Evolutionary conservation across 2,888 invertebrate species (phyloP).

Genomic region (Ariolimax columbianus): DNA sequence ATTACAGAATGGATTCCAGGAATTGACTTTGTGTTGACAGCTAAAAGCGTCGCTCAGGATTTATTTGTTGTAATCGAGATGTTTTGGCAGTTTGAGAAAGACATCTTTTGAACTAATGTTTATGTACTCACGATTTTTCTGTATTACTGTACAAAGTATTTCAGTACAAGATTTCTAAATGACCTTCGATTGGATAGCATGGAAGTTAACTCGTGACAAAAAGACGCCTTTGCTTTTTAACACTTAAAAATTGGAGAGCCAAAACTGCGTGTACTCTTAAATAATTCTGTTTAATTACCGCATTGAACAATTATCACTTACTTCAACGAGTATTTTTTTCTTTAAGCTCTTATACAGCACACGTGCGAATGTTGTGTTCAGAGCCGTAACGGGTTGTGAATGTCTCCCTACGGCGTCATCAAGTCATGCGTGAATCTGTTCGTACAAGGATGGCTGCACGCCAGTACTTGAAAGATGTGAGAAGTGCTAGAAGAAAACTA

Average conservation of each 20-base stretch:
- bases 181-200: not conserved
- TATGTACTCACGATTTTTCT: not conserved
- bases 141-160: not conserved
- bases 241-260: not conserved
- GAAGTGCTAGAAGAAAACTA: not conserved
- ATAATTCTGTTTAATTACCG: constrained; percentile 6
- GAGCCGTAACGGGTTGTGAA: not conserved
- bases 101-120: not conserved
- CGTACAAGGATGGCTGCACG: not conserved
- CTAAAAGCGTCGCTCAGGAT: too few species aligned
- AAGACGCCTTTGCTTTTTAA: not conserved
- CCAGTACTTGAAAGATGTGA: not conserved
- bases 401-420: not conserved
- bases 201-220: not conserved
- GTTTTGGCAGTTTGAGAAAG: not conserved
- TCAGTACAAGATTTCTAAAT: not conserved
- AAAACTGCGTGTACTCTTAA: not conserved
- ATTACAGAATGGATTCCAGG: too few species aligned
- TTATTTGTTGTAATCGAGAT: too few species aligned
- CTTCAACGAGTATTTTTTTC: not conserved
- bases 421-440: constrained; percentile 4
- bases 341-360: not conserved
- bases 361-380: constrained; percentile 12
- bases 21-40: too few species aligned
- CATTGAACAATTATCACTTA: constrained; percentile 7